phyloP scores from a whole-genome alignment of 2,113 vertebrate species.

The Halcyon senegalensis region DNA sequence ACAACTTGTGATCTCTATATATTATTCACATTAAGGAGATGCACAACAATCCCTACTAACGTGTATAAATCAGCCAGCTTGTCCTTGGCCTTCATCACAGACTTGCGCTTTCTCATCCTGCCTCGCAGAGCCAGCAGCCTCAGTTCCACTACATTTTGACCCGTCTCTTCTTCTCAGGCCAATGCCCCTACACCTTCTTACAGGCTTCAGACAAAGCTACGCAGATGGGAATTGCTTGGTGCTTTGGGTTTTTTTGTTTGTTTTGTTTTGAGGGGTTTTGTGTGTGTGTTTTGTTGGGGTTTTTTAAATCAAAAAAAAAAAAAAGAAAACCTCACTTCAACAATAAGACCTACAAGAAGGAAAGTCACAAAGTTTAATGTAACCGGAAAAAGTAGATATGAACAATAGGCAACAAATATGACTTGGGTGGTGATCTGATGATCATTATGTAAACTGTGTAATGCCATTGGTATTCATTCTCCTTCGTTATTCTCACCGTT shows the following conservation, averaged over 20 bases:
- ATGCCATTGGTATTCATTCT: background rate
- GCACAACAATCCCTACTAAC: background rate
- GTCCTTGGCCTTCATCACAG: background rate
- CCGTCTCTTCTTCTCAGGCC: background rate
- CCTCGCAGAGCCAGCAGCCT: background rate
- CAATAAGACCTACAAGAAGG: background rate
- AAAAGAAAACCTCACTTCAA: background rate
- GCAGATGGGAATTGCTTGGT: rapidly evolving
- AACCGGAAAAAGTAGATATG: background rate
- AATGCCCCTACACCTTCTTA: background rate
- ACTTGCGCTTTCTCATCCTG: background rate
- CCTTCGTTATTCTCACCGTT: background rate
- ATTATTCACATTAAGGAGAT: background rate
- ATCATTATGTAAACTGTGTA: background rate
- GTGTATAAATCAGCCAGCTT: background rate
- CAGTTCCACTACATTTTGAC: background rate
- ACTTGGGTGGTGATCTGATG: background rate
- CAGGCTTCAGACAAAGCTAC: background rate
- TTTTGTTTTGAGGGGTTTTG: too few species aligned
- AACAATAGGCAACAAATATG: background rate
- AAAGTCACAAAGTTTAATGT: background rate
- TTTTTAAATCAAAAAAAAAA: too few species aligned
- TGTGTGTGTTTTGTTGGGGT: too few species aligned
- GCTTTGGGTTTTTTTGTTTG: too few species aligned
- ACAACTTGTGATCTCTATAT: background rate